A percentile compares a stretch with the other conserved stretches of the same genome.
These are phyloP conservation scores for Osmerus mordax DNA, from an alignment of 2,113 vertebrate genomes.

Conservation along the genomic window DNA sequence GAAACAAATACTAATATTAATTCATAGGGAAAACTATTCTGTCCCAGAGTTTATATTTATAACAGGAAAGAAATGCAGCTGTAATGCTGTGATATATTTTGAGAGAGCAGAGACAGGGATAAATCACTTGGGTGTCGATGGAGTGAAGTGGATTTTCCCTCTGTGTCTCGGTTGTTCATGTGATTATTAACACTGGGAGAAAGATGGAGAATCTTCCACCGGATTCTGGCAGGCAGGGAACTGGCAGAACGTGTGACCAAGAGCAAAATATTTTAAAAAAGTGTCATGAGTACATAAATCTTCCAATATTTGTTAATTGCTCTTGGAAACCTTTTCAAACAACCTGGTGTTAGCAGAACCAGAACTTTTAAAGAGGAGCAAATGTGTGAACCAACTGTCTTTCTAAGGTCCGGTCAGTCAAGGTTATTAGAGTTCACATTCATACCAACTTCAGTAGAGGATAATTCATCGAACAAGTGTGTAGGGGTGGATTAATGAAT, in stretches of 20 bases:
- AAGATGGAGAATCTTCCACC: constrained; percentile 54
- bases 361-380: neutral
- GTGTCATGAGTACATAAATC: constrained; percentile 45
- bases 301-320: constrained; percentile 50
- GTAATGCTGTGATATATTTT: too few species aligned
- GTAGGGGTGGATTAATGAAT: too few species aligned
- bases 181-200: constrained; percentile 52
- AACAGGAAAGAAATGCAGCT: neutral
- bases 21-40: too few species aligned
- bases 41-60: neutral
- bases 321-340: constrained; percentile 32
- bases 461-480: too few species aligned
- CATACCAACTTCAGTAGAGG: too few species aligned
- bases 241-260: constrained; percentile 47
- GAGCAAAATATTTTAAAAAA: constrained; percentile 39
- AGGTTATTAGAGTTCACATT: too few species aligned
- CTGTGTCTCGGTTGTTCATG: constrained; percentile 49
- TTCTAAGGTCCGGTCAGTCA: too few species aligned
- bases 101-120: constrained; percentile 4
- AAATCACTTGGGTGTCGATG: constrained; percentile 24
- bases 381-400: too few species aligned
- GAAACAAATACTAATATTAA: too few species aligned
- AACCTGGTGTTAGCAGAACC: constrained; percentile 20
- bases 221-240: constrained; percentile 45
- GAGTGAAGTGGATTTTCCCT: constrained; percentile 49